Conservation (phyloP, 2,113 vertebrate species). For the Chamaea fasciata region DNA sequence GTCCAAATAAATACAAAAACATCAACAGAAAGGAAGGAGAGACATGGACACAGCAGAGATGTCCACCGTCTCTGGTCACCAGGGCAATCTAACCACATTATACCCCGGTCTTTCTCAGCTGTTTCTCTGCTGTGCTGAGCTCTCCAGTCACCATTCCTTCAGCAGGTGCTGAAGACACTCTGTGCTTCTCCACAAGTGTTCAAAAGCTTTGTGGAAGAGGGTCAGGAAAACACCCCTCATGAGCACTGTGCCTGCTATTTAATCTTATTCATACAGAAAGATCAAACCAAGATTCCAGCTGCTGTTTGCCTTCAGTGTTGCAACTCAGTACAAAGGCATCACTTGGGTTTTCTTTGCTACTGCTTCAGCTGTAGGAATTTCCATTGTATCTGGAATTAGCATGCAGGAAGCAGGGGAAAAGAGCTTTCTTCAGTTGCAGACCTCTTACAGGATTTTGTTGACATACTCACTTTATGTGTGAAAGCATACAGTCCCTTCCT, state of each 20-base stretch:
- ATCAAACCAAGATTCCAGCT: constrained; percentile 20
- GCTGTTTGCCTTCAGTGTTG: neutral
- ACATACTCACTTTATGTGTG: neutral
- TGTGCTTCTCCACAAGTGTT: neutral
- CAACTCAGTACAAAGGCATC: neutral
- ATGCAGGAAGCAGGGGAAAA: neutral
- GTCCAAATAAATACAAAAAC: neutral
- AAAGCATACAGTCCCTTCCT: neutral
- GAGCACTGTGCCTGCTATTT: neutral
- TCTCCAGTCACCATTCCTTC: neutral
- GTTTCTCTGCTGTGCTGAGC: neutral
- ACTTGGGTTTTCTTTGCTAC: neutral
- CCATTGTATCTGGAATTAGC: neutral
- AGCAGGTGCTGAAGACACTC: neutral
- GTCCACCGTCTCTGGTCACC: neutral
- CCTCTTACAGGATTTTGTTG: constrained; percentile 12
- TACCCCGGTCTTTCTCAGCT: neutral
- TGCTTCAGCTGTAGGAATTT: neutral
- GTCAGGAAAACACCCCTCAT: neutral
- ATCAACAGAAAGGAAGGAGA: neutral
- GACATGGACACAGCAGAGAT: rapidly evolving
- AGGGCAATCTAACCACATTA: neutral
- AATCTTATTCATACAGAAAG: neutral
- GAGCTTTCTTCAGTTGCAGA: neutral
- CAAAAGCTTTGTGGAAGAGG: neutral